Evolutionary conservation across 2,113 vertebrate species (phyloP).

Genomic region (Murina feae): DNA sequence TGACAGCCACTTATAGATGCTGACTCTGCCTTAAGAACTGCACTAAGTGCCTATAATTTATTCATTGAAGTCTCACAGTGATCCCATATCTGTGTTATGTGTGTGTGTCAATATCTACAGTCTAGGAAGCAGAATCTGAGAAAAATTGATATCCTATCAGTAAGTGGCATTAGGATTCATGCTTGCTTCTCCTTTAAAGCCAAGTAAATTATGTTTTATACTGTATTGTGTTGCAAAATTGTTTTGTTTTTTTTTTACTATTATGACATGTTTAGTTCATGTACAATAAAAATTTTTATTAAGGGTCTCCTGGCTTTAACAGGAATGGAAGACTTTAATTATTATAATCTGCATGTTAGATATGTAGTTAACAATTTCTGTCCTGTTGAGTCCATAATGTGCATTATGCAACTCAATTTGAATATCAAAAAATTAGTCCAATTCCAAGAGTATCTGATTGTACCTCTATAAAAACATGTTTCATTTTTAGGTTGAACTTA

Average conservation of each 20-base stretch:
- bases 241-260: not conserved
- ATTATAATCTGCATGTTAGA: not conserved
- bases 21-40: not conserved
- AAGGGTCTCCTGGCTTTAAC: not conserved
- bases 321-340: not conserved
- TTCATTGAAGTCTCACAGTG: not conserved
- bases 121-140: not conserved
- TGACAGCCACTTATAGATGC: not conserved
- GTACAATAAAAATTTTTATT: not conserved
- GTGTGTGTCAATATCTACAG: not conserved
- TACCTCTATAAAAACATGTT: not conserved
- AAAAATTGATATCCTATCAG: not conserved
- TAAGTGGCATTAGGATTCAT: not conserved
- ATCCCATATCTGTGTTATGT: not conserved
- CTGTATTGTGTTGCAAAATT: not conserved
- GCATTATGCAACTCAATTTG: not conserved
- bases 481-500: slow-evolving; percentile 1
- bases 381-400: not conserved
- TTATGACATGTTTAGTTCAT: not conserved
- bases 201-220: not conserved
- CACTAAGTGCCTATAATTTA: not conserved
- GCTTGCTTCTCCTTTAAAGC: not conserved
- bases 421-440: not conserved
- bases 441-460: too few species aligned
- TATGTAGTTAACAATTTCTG: not conserved